Evolutionary conservation across 2,797 vertebrate genomes (phyloP), one percentile per base, ranked within the genome.

Genomic region (Malacoraja senta): DNA sequence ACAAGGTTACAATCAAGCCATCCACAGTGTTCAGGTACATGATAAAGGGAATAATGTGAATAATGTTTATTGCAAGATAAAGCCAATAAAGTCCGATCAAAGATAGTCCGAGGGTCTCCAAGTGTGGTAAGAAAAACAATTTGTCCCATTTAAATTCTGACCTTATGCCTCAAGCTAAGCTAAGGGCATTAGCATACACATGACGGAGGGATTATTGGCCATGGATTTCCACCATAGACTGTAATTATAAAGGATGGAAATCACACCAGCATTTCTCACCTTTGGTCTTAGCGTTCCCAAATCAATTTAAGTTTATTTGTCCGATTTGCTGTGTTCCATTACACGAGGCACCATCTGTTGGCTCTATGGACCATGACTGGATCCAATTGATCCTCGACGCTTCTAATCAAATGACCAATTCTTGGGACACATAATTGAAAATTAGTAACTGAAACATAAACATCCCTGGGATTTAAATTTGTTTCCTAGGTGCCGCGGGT

Each of bases 391-490:
- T 91, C 35, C 21, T 9, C 32, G 63, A 84, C 17, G 61, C 84
- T 19, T 21, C 84, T 88, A 91, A 91, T 91, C 68, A 29, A 91
- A 38, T 29, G 35, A 74, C 10, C 90, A 72, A 53, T 72, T 68
- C 90, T 10, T 44, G 68, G 38, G 35, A 91, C 68, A 74, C 90
- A 91, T 91, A 91, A 91, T 91, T 91, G 90, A 91, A 91, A 74
- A 91, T 91, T 91, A 91, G 90, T 17, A 65, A 29, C 71, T 91
- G 65, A 38, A 72, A 72, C 90, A 44, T 15, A 91, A 91, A 91
- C 13, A 35, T 74, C 38, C 68, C 65, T 91, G 24, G 26, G 68
- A 74, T 91, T 88, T 88, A 8, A 24, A 68, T 68, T 21, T 35
- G 61, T 88, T 88, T 68, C 68, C 24, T 38, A 44, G 68, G 24